Evolutionary conservation across 2,797 vertebrate species (phyloP).

Genomic region (Sarcoramphus papa): DNA sequence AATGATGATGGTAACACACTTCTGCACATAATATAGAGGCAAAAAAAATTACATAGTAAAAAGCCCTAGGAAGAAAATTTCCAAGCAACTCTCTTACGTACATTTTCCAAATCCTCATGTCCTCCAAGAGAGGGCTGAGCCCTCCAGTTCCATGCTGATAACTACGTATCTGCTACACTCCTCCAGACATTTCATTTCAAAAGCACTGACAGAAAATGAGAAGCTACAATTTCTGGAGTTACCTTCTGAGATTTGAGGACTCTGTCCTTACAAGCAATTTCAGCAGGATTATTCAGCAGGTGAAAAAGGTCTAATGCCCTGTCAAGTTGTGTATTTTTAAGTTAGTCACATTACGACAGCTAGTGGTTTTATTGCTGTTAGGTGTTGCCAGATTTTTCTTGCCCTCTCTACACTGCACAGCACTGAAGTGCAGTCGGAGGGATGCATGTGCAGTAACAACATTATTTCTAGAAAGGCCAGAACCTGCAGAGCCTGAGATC

Average conservation of each 20-base stretch:
- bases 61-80: neutral
- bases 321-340: neutral
- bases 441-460: neutral
- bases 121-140: neutral
- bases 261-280: neutral
- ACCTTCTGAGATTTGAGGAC: neutral
- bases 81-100: neutral
- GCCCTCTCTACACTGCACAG: neutral
- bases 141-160: neutral
- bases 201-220: neutral
- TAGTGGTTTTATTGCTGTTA: neutral
- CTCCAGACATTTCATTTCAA: neutral
- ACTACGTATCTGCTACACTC: fast-evolving
- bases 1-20: neutral
- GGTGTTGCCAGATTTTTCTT: neutral
- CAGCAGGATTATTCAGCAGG: neutral
- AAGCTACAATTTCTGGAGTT: neutral
- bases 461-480: neutral
- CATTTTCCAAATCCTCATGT: neutral
- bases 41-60: neutral
- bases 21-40: neutral
- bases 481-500: neutral
- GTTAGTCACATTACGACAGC: neutral
- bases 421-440: neutral
- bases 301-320: neutral